A percentile compares a stretch with the other conserved stretches of the same genome.
Evolutionary conservation across 2,888 invertebrate genomes (phyloP).

Genomic region (Globia sparganii): DNA sequence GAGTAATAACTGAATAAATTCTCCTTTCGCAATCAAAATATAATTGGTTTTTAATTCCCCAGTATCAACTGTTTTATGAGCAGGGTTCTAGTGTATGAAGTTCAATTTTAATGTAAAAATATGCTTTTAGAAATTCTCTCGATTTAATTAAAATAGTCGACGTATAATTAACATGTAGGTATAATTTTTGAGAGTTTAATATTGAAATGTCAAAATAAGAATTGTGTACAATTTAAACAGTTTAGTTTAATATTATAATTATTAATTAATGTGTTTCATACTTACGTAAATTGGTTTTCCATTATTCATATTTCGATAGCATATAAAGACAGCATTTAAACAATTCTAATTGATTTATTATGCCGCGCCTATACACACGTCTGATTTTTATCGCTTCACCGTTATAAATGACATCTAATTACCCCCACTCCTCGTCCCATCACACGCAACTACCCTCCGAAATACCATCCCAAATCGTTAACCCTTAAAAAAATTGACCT

Average conservation of each 20-base stretch:
- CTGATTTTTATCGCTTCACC: constrained; percentile 23
- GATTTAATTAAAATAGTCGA: constrained; percentile 30
- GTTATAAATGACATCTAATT: constrained; percentile 34
- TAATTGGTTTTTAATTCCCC: constrained; percentile 63
- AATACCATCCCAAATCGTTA: constrained; percentile 23
- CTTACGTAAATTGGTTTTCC: background rate
- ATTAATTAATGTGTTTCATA: background rate
- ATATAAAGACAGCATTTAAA: background rate
- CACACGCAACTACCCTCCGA: constrained; percentile 5
- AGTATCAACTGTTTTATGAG: constrained; percentile 51
- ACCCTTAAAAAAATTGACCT: constrained; percentile 32
- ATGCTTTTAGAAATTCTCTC: constrained; percentile 27
- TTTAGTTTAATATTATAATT: background rate
- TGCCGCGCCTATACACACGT: background rate
- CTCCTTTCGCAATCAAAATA: constrained; percentile 57
- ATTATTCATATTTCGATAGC: background rate
- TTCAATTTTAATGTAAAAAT: constrained; percentile 31
- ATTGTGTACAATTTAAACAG: constrained; percentile 4
- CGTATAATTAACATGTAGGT: constrained; percentile 9
- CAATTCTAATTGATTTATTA: constrained; percentile 17
- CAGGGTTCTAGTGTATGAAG: constrained; percentile 29
- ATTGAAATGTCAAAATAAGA: background rate
- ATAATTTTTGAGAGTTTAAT: background rate
- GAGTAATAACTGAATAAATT: constrained; percentile 49
- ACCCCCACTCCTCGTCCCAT: constrained; percentile 6